phyloP scores from a whole-genome alignment of 2,797 vertebrate genomes.

The Anas flavirostris region DNA sequence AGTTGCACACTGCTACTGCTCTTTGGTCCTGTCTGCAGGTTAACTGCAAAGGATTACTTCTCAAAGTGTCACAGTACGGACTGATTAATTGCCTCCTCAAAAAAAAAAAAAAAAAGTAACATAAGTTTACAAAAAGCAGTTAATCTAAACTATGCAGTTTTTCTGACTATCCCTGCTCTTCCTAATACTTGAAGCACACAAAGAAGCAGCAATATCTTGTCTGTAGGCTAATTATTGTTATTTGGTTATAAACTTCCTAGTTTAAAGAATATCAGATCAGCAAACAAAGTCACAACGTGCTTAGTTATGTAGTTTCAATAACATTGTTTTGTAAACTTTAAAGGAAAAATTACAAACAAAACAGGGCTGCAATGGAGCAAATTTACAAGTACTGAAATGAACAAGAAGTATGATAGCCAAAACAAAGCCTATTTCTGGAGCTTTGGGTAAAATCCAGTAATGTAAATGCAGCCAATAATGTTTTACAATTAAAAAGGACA shows the following conservation, averaged over 20 bases:
- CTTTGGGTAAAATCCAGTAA: not conserved
- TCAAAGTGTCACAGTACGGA: slow-evolving; percentile 91
- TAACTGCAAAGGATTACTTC: slow-evolving; percentile 90
- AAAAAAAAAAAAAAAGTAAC: not conserved
- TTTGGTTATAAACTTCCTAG: not conserved
- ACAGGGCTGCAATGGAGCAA: not conserved
- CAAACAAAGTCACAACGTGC: not conserved
- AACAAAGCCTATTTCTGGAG: not conserved
- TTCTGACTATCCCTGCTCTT: not conserved
- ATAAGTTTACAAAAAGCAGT: too few relatives aligned
- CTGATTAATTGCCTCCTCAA: slow-evolving; percentile 80
- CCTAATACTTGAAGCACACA: not conserved
- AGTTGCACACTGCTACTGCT: slow-evolving; percentile 96
- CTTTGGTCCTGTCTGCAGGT: slow-evolving; percentile 97
- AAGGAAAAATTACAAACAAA: not conserved
- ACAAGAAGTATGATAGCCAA: not conserved
- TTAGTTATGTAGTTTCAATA: not conserved
- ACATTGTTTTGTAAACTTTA: not conserved
- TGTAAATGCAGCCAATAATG: not conserved
- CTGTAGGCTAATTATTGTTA: not conserved
- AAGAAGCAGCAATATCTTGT: not conserved
- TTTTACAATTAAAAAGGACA: not conserved
- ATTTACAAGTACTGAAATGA: not conserved
- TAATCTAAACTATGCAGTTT: not conserved
- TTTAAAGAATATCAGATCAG: not conserved